Evolutionary conservation across 1,140 invertebrate species (phyloP).

Genomic region (Aphaenogaster rudis): DNA sequence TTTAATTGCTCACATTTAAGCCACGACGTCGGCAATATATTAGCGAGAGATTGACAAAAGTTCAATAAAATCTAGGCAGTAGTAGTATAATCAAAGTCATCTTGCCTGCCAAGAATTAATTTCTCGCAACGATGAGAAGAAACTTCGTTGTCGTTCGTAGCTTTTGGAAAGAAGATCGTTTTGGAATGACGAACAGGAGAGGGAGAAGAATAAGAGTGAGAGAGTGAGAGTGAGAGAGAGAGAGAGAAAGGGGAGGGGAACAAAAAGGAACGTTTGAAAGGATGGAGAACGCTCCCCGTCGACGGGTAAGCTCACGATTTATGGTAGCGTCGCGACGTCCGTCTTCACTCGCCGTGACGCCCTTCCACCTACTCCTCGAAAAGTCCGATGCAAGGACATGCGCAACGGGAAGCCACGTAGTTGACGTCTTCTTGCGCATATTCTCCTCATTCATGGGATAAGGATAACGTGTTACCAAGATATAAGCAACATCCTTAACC

Average conservation of each 20-base stretch:
- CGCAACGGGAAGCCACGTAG: conserved; percentile 63
- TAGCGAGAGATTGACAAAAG: conserved; percentile 56
- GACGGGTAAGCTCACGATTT: conserved; percentile 85
- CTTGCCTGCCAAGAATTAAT: conserved; percentile 82
- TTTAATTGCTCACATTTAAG: conserved; percentile 27
- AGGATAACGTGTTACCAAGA: conserved; percentile 39
- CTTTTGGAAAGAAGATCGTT: conserved; percentile 61
- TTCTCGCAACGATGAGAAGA: conserved; percentile 80
- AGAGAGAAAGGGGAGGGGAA: conserved; percentile 26
- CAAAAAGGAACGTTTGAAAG: conserved; percentile 53
- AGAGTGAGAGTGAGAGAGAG: conserved; percentile 68
- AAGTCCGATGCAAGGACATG: conserved; percentile 78
- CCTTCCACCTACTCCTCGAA: conserved; percentile 82
- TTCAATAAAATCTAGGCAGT: conserved; percentile 75
- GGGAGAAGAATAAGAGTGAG: conserved; percentile 42
- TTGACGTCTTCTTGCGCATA: conserved; percentile 64
- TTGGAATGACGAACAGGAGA: conserved; percentile 68
- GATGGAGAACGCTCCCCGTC: conserved; percentile 82
- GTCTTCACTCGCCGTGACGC: conserved; percentile 87
- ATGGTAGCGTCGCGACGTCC: conserved; percentile 87
- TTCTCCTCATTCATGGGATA: conserved; percentile 57
- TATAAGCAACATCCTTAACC: conserved; percentile 38
- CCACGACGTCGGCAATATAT: background rate
- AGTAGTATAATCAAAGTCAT: conserved; percentile 84
- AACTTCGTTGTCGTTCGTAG: conserved; percentile 49